Evolutionary conservation across 2,797 vertebrate genomes (phyloP).

Genomic region (Lerista edwardsae): DNA sequence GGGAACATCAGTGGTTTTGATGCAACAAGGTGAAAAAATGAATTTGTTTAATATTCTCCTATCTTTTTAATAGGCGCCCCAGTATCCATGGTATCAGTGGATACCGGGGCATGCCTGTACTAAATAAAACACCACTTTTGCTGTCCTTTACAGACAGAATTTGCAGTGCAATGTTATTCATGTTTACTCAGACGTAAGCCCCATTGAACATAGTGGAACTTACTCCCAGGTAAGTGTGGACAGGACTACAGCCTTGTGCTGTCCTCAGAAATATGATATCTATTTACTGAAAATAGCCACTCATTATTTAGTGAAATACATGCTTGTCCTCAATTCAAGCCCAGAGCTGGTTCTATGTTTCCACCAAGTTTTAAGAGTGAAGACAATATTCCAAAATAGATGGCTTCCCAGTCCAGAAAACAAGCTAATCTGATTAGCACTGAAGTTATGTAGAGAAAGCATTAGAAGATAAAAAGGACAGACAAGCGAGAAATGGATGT

Average conservation of each 20-base stretch:
- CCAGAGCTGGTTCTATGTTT: neutral
- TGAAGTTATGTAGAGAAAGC: neutral
- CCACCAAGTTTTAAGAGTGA: neutral
- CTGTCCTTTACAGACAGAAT: neutral
- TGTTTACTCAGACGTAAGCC: no score
- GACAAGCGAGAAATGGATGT: neutral
- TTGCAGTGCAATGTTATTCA: neutral
- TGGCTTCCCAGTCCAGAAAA: neutral
- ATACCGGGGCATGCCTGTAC: no score
- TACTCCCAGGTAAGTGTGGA: no score
- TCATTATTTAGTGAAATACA: neutral
- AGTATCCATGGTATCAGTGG: no score
- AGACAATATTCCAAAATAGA: neutral
- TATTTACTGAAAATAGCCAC: neutral
- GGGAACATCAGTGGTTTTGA: no score
- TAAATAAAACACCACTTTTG: neutral
- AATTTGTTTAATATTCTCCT: no score
- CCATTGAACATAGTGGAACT: no score
- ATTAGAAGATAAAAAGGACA: neutral
- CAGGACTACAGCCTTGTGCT: no score
- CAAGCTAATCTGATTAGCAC: constrained; percentile 5
- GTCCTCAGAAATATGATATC: neutral
- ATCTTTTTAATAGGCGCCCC: no score
- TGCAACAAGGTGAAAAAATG: no score
- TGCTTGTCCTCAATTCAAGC: neutral